A percentile compares a stretch with the other conserved stretches of the same genome.
These are phyloP conservation scores for Norana najaformis DNA, from an alignment of 2,888 invertebrate genomes.

Conservation along the genomic window DNA sequence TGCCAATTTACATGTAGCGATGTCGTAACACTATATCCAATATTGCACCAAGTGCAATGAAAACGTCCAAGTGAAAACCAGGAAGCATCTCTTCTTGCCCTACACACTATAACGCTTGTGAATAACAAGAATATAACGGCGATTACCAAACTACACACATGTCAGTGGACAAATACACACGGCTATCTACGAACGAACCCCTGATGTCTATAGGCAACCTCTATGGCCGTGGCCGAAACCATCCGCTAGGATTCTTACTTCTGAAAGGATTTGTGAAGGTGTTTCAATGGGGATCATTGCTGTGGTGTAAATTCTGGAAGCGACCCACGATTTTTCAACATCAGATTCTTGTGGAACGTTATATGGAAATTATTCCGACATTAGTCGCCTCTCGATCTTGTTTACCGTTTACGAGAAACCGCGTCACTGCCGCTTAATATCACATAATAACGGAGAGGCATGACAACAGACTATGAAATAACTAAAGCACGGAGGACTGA, in stretches of 20 bases:
- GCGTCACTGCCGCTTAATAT: background rate
- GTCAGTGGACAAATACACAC: background rate
- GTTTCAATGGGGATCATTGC: constrained; percentile 25
- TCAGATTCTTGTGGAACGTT: background rate
- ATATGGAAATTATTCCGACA: background rate
- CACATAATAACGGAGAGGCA: background rate
- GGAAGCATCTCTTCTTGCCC: background rate
- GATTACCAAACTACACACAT: background rate
- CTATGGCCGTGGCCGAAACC: background rate
- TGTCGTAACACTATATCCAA: background rate
- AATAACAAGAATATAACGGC: background rate
- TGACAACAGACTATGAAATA: background rate
- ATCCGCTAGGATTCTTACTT: background rate
- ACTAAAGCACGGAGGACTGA: background rate
- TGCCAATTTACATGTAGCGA: background rate
- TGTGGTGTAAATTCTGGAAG: background rate
- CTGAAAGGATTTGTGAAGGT: constrained; percentile 18
- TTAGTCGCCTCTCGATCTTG: background rate
- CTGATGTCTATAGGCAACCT: background rate
- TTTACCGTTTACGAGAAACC: background rate
- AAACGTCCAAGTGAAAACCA: background rate
- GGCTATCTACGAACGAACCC: background rate
- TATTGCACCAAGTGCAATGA: background rate
- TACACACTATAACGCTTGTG: background rate
- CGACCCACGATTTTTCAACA: background rate